phyloP scores from a whole-genome alignment of 2,888 invertebrate genomes.

The Mythimna pallens region DNA sequence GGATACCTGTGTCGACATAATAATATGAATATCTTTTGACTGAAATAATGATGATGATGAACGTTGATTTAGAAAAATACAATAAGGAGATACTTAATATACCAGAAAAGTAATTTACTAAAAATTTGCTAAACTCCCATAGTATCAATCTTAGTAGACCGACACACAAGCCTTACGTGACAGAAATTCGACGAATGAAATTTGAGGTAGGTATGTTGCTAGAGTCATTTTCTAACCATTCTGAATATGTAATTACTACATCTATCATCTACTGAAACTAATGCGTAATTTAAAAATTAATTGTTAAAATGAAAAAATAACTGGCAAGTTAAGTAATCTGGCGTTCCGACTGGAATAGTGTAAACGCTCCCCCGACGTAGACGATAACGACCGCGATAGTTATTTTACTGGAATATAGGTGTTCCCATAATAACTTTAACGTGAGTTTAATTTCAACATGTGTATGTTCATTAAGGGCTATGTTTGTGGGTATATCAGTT shows the following conservation, averaged over 20 bases:
- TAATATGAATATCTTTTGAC: too few relatives aligned
- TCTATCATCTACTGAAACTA: neutral
- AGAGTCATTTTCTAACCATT: neutral
- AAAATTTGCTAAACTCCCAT: neutral
- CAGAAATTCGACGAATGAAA: neutral
- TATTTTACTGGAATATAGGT: slow-evolving; percentile 78
- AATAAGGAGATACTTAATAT: too few relatives aligned
- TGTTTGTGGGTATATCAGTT: slow-evolving; percentile 70
- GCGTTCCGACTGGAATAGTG: slow-evolving; percentile 47
- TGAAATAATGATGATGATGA: too few relatives aligned
- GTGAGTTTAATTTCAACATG: slow-evolving; percentile 79
- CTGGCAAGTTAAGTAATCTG: slow-evolving; percentile 5
- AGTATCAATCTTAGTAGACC: neutral
- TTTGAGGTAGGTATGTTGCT: neutral
- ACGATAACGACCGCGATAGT: slow-evolving; percentile 78
- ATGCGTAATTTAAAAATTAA: neutral
- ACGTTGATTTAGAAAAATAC: neutral
- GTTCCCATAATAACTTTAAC: slow-evolving; percentile 80
- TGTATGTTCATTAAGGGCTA: slow-evolving; percentile 70
- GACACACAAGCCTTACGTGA: neutral
- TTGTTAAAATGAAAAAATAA: neutral
- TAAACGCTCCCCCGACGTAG: slow-evolving; percentile 58
- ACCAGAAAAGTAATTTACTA: neutral
- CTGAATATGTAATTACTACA: neutral
- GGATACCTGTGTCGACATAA: too few relatives aligned